Evolutionary conservation across 2,888 invertebrate species (phyloP), one percentile per base, ranked within the genome.

Genomic region (Diaphora mendica): DNA sequence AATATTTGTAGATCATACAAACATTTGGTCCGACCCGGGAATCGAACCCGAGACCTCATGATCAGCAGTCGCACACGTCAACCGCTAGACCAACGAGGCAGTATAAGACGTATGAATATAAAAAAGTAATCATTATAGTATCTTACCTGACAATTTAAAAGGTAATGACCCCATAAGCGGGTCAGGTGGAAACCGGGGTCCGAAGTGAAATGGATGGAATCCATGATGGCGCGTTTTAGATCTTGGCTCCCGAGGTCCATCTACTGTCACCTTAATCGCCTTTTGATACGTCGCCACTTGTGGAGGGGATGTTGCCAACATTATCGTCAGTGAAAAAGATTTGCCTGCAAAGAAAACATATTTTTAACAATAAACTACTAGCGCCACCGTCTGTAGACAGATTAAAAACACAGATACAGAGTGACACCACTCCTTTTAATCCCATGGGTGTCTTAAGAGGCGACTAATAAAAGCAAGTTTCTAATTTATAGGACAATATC

Each of bases 221-320:
- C 97, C 97, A 88, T 98, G 98, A 91, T 98, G 98, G 79, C 98
- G 96, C 82, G 98, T 98, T 96, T 99, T 99, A 84, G 99, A 99
- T 87, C 99, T 96, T 17, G 99, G 99, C 94, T 99, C 99, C 82
- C 99, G 96, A 0, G 99, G 99, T 72, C 99, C 99, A 91, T 99
- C 99, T 78, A 99, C 99, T 2, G 99, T 99, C 87, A 99, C 99
- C 96, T 99, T 99, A 94, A 99, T 99, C 77, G 99, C 99, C 93
- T 99, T 99, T 90, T 97, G 97, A 93, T 99, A 99, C n/a, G 99
- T 98, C 76, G 99, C 98, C 81, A 99, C 97, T 96, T 99, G 99
- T 55, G 99, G 98, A 15, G 99, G 99, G 70, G 97, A 97, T 76
- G 99, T 98, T 82, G 98, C 98, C 89, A 99, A 97, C 90, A 98